Percentiles rank a stretch among this genome's conserved stretches.
Evolutionary conservation across 2,113 vertebrate species (phyloP).

Genomic region (Chionomys nivalis): DNA sequence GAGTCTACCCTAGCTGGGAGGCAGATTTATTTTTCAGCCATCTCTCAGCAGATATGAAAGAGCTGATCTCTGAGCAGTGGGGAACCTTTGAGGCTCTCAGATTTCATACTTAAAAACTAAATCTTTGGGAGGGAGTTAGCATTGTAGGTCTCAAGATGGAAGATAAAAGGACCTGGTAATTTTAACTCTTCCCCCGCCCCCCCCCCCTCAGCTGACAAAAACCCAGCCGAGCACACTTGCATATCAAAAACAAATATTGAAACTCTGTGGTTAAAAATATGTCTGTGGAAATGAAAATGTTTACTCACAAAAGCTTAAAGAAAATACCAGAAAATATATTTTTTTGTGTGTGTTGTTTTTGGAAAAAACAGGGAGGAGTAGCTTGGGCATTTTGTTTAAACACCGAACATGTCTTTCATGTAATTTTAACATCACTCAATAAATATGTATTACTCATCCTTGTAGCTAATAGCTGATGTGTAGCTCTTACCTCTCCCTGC

Average conservation of each 20-base stretch:
- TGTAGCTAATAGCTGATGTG: background rate
- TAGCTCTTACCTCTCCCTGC: slow-evolving; percentile 3
- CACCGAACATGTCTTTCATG: background rate
- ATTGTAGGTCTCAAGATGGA: slow-evolving; percentile 53
- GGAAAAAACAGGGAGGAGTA: slow-evolving; percentile 5
- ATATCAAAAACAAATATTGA: slow-evolving; percentile 61
- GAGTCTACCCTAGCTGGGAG: background rate
- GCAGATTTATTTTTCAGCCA: background rate
- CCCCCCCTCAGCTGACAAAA: background rate
- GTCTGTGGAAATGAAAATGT: slow-evolving; percentile 54
- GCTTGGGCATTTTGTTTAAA: slow-evolving; percentile 55
- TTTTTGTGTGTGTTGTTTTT: slow-evolving; percentile 42
- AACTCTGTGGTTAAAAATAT: slow-evolving; percentile 27
- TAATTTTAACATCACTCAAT: slow-evolving; percentile 24
- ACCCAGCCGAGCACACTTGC: background rate
- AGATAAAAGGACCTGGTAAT: slow-evolving; percentile 49
- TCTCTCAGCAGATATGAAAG: background rate
- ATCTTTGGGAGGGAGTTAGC: slow-evolving; percentile 35
- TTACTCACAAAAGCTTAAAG: slow-evolving; percentile 60
- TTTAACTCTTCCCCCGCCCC: background rate
- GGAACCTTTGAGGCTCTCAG: slow-evolving; percentile 48
- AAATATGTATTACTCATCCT: background rate
- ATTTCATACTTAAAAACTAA: slow-evolving; percentile 62
- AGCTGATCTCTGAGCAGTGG: slow-evolving; percentile 10
- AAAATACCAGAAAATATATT: slow-evolving; percentile 61